phyloP scores from a whole-genome alignment of 2,797 vertebrate species.

The Lutjanus campechanus region DNA sequence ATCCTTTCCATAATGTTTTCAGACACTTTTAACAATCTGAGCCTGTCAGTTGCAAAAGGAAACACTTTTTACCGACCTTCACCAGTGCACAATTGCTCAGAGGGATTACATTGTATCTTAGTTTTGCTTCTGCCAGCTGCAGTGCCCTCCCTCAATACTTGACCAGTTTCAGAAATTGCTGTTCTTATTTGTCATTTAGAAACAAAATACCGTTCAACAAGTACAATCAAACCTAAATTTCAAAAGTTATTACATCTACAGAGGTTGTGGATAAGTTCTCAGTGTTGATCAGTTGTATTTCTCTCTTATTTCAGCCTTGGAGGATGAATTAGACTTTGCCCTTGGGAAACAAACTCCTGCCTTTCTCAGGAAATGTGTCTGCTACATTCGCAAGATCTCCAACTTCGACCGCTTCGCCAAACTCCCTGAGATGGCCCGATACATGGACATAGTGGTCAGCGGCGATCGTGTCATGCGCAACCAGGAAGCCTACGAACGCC shows the following conservation, averaged over 20 bases:
- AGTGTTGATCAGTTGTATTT: background rate
- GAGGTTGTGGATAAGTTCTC: background rate
- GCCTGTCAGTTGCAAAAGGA: too few relatives aligned
- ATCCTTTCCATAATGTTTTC: too few relatives aligned
- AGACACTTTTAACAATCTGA: too few relatives aligned
- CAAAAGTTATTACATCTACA: background rate
- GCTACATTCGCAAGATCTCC: slow-evolving; percentile 98
- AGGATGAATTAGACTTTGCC: slow-evolving; percentile 98
- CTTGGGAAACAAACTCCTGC: slow-evolving; percentile 98
- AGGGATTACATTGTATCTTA: too few relatives aligned
- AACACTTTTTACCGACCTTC: too few relatives aligned
- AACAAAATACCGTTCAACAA: background rate
- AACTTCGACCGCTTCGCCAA: slow-evolving; percentile 98
- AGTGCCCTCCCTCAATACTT: too few relatives aligned
- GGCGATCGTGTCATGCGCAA: slow-evolving; percentile 92
- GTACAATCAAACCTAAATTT: background rate
- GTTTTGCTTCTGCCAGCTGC: too few relatives aligned
- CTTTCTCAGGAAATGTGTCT: slow-evolving; percentile 99
- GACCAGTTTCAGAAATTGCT: too few relatives aligned
- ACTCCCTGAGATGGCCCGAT: slow-evolving; percentile 95
- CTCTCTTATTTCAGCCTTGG: slow-evolving; percentile 88
- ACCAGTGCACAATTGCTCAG: too few relatives aligned
- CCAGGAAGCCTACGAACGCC: slow-evolving; percentile 94
- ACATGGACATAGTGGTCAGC: slow-evolving; percentile 93
- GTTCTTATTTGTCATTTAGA: too few relatives aligned